Percentiles rank a stretch among this genome's conserved stretches.
Evolutionary conservation across 2,888 invertebrate species (phyloP).

Genomic region (Scaeva pyrastri): DNA sequence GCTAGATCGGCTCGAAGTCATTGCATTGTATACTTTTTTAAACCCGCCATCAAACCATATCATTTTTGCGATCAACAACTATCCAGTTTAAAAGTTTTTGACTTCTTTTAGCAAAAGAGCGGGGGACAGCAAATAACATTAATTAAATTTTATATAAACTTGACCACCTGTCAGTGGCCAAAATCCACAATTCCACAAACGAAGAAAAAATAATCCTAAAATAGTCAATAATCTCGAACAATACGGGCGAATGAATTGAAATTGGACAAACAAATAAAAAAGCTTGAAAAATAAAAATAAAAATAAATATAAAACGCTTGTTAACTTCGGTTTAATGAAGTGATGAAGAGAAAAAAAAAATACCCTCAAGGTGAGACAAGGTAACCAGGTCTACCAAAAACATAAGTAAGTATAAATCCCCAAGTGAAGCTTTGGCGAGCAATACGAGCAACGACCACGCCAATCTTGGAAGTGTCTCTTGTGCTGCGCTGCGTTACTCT

Average conservation of each 20-base stretch:
- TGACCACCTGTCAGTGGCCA: conserved; percentile 69
- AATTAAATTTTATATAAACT: conserved; percentile 67
- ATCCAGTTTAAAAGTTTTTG: conserved; percentile 57
- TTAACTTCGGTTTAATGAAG: conserved; percentile 51
- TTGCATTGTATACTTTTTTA: neutral
- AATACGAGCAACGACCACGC: conserved; percentile 70
- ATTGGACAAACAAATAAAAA: conserved; percentile 14
- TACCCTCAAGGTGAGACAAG: conserved; percentile 74
- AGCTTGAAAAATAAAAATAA: conserved; percentile 30
- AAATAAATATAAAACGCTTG: no score
- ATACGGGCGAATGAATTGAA: conserved; percentile 54
- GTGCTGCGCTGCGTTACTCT: neutral
- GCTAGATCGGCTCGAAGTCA: neutral
- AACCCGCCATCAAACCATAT: conserved; percentile 20
- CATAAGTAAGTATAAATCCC: conserved; percentile 20
- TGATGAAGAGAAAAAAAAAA: conserved; percentile 4
- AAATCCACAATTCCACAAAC: conserved; percentile 19
- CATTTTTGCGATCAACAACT: conserved; percentile 62
- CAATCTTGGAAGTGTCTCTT: conserved; percentile 72
- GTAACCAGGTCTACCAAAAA: conserved; percentile 72
- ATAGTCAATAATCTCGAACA: conserved; percentile 69
- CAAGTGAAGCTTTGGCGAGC: conserved; percentile 52
- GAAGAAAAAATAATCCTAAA: conserved; percentile 43
- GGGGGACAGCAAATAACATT: conserved; percentile 37
- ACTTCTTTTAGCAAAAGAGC: conserved; percentile 36